These are phyloP conservation scores for Abscondita cerata DNA, from an alignment of 2,888 invertebrate species.

Conservation along the genomic window DNA sequence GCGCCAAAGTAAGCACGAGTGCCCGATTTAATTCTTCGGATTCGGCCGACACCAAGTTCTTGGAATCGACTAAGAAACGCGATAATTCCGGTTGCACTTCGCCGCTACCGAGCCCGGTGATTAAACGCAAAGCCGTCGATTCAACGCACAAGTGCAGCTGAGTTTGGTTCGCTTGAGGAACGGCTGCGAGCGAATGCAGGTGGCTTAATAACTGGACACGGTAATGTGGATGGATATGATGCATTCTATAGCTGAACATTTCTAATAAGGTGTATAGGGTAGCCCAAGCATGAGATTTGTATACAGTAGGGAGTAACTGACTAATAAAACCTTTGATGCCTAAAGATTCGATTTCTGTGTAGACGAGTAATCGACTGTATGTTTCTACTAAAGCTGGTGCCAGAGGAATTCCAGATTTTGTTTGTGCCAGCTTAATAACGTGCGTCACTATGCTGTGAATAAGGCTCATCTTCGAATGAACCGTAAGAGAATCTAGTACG, in stretches of 20 bases:
- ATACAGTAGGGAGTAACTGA: slow-evolving; percentile 90
- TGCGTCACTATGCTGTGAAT: slow-evolving; percentile 81
- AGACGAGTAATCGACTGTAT: slow-evolving; percentile 90
- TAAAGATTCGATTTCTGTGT: slow-evolving; percentile 95
- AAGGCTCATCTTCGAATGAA: slow-evolving; percentile 92
- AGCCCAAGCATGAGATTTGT: slow-evolving; percentile 93
- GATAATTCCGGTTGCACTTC: slow-evolving; percentile 95
- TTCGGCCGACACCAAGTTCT: slow-evolving; percentile 89
- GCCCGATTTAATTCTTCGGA: slow-evolving; percentile 95
- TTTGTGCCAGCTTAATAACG: slow-evolving; percentile 88
- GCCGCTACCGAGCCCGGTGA: slow-evolving; percentile 77
- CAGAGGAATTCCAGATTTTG: slow-evolving; percentile 82
- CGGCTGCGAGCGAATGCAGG: slow-evolving; percentile 88
- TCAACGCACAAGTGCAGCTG: slow-evolving; percentile 85
- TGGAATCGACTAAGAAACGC: slow-evolving; percentile 88
- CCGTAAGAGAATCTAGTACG: slow-evolving; percentile 90
- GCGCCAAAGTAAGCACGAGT: slow-evolving; percentile 89
- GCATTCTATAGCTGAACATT: slow-evolving; percentile 96
- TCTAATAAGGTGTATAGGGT: slow-evolving; percentile 94
- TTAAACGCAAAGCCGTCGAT: slow-evolving; percentile 56
- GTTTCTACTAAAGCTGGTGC: slow-evolving; percentile 95
- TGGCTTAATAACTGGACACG: slow-evolving; percentile 90
- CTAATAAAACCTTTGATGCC: slow-evolving; percentile 97
- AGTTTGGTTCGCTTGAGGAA: slow-evolving; percentile 93
- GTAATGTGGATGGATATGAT: slow-evolving; percentile 96